Percentiles rank a stretch among this genome's conserved stretches.
These are phyloP conservation scores for Siphonodentalium dalli DNA, from an alignment of 2,888 invertebrate genomes.

Conservation along the genomic window DNA sequence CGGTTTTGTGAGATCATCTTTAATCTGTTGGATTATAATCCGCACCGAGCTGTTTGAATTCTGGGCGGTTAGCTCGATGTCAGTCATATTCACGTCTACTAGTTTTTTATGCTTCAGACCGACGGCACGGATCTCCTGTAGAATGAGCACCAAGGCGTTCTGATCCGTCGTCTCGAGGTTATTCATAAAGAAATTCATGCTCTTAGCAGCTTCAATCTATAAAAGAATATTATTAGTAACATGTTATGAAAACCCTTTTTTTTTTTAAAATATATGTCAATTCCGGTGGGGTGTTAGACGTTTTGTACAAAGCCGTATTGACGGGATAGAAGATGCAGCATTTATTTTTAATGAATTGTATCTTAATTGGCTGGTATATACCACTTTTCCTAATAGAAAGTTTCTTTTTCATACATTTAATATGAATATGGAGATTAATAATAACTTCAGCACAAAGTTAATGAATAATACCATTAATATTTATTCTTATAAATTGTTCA, in stretches of 20 bases:
- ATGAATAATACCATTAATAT: no score
- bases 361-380: no score
- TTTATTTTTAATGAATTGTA: no score
- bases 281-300: no score
- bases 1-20: constrained; percentile 57
- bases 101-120: constrained; percentile 82
- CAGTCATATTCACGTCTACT: constrained; percentile 79
- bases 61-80: constrained; percentile 73
- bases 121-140: constrained; percentile 81
- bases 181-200: constrained; percentile 81
- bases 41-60: constrained; percentile 61
- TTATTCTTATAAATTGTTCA: no score
- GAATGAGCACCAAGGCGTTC: constrained; percentile 76
- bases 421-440: no score
- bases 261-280: neutral
- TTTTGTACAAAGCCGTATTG: no score
- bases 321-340: no score
- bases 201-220: constrained; percentile 81
- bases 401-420: no score
- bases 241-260: neutral
- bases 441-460: no score
- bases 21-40: constrained; percentile 65
- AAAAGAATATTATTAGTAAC: constrained; percentile 30
- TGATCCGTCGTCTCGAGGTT: constrained; percentile 77
- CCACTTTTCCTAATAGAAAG: no score